These are phyloP conservation scores for Chloroclysta siterata DNA, from an alignment of 2,888 invertebrate species.

Conservation along the genomic window DNA sequence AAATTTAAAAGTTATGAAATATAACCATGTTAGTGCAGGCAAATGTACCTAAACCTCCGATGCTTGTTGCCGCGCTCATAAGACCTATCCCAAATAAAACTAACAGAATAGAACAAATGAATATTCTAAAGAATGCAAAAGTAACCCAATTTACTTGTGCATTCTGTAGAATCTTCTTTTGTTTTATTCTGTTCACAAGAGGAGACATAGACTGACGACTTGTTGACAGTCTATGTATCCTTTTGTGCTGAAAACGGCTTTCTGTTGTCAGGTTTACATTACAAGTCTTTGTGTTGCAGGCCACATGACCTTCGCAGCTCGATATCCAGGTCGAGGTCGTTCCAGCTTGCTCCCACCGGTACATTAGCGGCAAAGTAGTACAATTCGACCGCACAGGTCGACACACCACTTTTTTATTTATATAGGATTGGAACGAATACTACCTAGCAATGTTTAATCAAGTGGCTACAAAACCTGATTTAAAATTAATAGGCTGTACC, in stretches of 20 bases:
- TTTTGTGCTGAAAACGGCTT: slow-evolving; percentile 6
- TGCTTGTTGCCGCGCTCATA: too few species aligned
- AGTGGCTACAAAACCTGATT: slow-evolving; percentile 10
- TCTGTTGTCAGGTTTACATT: slow-evolving; percentile 33
- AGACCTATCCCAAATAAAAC: too few species aligned
- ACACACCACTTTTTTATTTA: slow-evolving; percentile 8
- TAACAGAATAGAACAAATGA: too few species aligned
- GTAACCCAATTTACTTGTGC: too few species aligned
- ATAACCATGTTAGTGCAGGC: too few species aligned
- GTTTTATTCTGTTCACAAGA: too few species aligned
- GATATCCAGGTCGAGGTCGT: slow-evolving; percentile 69
- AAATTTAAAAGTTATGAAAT: too few species aligned
- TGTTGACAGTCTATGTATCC: background rate
- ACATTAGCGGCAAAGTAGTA: slow-evolving; percentile 45
- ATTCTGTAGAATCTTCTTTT: too few species aligned
- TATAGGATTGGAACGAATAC: slow-evolving; percentile 12
- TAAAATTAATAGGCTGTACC: background rate
- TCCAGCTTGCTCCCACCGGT: slow-evolving; percentile 43
- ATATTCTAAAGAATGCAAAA: too few species aligned
- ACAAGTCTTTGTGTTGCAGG: slow-evolving; percentile 49
- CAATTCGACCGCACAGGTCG: slow-evolving; percentile 42
- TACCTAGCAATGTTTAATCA: background rate
- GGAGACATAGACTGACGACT: too few species aligned
- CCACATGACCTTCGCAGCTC: slow-evolving; percentile 57
- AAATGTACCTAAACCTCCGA: too few species aligned